Evolutionary conservation across 2,888 invertebrate species (phyloP).

Genomic region (Spodoptera exigua): DNA sequence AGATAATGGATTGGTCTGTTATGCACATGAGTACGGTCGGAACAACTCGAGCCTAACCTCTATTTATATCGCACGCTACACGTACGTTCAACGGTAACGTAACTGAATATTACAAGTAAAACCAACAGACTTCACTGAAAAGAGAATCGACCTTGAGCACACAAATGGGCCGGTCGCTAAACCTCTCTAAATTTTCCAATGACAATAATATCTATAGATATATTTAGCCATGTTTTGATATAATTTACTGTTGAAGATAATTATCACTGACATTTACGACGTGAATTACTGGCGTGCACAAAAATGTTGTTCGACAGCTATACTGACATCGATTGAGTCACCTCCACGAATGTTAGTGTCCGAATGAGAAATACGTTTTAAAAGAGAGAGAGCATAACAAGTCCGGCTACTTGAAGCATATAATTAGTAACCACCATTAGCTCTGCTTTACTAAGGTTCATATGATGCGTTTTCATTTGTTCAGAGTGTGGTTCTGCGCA

Average conservation of each 20-base stretch:
- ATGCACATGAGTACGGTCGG: slow-evolving; percentile 76
- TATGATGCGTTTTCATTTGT: slow-evolving; percentile 9
- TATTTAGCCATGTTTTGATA: neutral
- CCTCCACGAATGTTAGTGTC: neutral
- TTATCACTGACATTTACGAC: too few species aligned
- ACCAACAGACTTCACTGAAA: slow-evolving; percentile 73
- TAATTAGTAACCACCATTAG: slow-evolving; percentile 3
- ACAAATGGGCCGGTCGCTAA: slow-evolving; percentile 59
- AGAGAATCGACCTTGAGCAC: slow-evolving; percentile 69
- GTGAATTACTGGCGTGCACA: neutral
- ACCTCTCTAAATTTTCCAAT: slow-evolving; percentile 23
- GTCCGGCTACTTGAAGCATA: neutral
- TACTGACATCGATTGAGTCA: slow-evolving; percentile 18
- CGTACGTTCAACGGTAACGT: slow-evolving; percentile 75
- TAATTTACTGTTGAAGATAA: neutral
- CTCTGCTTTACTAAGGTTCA: slow-evolving; percentile 4
- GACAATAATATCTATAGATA: slow-evolving; percentile 11
- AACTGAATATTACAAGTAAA: slow-evolving; percentile 84
- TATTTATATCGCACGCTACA: slow-evolving; percentile 84
- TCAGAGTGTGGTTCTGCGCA: slow-evolving; percentile 5
- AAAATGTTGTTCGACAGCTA: neutral
- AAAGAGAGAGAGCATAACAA: neutral
- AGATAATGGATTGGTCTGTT: slow-evolving; percentile 85
- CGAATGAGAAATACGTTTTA: slow-evolving; percentile 1
- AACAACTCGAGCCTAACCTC: slow-evolving; percentile 79